Conservation (phyloP, 1,140 invertebrate species). For the Vollenhovia emeryi region DNA sequence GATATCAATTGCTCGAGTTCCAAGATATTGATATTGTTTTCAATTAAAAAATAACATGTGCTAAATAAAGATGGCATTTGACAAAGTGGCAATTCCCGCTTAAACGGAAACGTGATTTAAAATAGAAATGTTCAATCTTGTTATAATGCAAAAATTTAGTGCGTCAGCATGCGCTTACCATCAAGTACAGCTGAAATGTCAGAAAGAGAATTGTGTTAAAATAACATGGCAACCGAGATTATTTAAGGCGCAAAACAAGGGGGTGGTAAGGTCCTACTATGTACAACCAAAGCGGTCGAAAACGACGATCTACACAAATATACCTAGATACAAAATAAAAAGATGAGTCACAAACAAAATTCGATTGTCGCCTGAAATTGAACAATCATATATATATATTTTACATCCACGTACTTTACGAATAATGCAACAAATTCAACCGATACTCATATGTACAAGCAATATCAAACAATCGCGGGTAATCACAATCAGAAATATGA, state of each 20-base stretch:
- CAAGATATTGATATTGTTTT: slow-evolving; percentile 31
- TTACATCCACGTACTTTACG: slow-evolving; percentile 30
- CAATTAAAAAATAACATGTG: slow-evolving; percentile 4
- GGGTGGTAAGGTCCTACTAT: slow-evolving; percentile 33
- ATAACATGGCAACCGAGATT: slow-evolving; percentile 62
- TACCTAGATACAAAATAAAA: slow-evolving; percentile 3
- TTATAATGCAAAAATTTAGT: slow-evolving; percentile 51
- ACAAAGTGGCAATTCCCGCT: slow-evolving; percentile 7
- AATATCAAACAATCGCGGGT: not conserved
- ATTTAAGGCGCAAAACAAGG: slow-evolving; percentile 42
- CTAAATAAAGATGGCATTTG: slow-evolving; percentile 1
- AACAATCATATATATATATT: slow-evolving; percentile 26
- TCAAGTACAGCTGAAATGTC: slow-evolving; percentile 74
- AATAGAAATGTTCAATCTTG: slow-evolving; percentile 46
- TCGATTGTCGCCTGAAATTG: slow-evolving; percentile 52
- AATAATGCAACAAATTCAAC: slow-evolving; percentile 20
- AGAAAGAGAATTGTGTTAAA: slow-evolving; percentile 72
- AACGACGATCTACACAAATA: slow-evolving; percentile 7
- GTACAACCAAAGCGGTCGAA: slow-evolving; percentile 51
- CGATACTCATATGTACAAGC: slow-evolving; percentile 28
- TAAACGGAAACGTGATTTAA: slow-evolving; percentile 32
- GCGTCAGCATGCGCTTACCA: slow-evolving; percentile 75
- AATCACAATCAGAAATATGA: slow-evolving; percentile 3
- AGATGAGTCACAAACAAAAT: slow-evolving; percentile 35
- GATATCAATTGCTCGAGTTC: slow-evolving; percentile 37